phyloP scores from a whole-genome alignment of 1,140 invertebrate genomes.

The Eufriesea mexicana region DNA sequence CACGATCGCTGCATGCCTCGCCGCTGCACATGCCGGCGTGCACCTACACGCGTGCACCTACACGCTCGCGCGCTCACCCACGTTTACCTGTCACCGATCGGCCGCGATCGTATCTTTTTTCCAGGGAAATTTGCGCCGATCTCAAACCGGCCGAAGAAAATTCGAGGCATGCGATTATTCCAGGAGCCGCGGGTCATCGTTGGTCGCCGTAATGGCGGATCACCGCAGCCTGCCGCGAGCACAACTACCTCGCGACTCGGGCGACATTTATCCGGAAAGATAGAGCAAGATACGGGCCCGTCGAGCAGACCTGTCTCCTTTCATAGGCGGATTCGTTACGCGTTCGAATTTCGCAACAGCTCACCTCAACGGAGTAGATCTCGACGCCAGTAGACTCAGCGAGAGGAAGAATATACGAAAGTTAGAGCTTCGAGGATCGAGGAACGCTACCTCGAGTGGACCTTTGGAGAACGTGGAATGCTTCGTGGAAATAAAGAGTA shows the following conservation, averaged over 20 bases:
- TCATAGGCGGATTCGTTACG: no score
- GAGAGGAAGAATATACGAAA: background rate
- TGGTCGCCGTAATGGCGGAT: background rate
- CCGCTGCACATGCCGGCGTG: slow-evolving; percentile 21
- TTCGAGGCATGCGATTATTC: slow-evolving; percentile 10
- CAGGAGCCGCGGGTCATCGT: background rate
- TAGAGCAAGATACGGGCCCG: no score
- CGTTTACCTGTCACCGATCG: slow-evolving; percentile 33
- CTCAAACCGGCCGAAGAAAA: slow-evolving; percentile 25
- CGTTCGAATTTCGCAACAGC: no score
- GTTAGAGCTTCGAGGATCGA: background rate
- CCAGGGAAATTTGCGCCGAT: slow-evolving; percentile 24
- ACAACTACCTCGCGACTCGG: background rate
- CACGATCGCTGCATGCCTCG: slow-evolving; percentile 63
- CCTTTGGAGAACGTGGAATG: background rate
- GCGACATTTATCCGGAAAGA: background rate
- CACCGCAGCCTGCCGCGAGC: background rate
- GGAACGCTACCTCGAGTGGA: slow-evolving; percentile 5
- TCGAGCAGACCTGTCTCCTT: no score
- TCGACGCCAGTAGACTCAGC: no score
- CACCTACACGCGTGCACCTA: slow-evolving; percentile 22
- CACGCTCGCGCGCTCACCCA: background rate
- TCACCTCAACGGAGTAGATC: no score
- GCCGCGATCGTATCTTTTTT: slow-evolving; percentile 33
- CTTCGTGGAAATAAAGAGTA: background rate